Evolutionary conservation across 2,113 vertebrate genomes (phyloP), one percentile per base, ranked within the genome.

Genomic region (Lepus timidus): DNA sequence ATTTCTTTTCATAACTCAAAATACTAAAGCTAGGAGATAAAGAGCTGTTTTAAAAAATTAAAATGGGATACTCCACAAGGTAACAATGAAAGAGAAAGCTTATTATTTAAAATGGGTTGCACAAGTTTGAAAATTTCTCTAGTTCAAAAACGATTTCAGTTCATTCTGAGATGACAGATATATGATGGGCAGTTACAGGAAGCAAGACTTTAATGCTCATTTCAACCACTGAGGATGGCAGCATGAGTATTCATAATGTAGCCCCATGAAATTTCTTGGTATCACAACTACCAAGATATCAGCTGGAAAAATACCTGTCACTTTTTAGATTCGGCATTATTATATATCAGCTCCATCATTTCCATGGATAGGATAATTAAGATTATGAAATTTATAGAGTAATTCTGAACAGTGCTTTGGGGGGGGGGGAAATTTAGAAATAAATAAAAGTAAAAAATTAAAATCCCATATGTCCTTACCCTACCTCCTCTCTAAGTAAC

Each of bases 1-100:
- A 62, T 6, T 33, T 62, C 27, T 51, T 75, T 71, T 27, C 61
- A 71, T 31, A 51, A 73, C 7, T 68, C 31, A 83, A 62, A 92
- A 80, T 65, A 86, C n/a, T 85, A 85, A 92, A 76, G 83, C 27
- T 20, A 25, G n/a, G n/a, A 19, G 86, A 73, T 0, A 82, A 88
- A 68, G 25, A 88, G 73, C 3, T 58, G 7, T 76, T 70, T 73
- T 78, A 90, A 91, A 90, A 96, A 93, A 85, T 87, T 55, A 84
- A 93, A 80, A 44, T 11, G 14, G n/a, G 84, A 64, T 14, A 55
- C 62, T 94, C 31, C 90, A 55, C 36, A 78, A 90, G n/a, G 31
- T 78, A 88, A 88, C 29, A 73, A 58, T 4, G 36, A 90, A 75
- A 25, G 36, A 90, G 33, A 93, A 89, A 88, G 94, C 31, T 58